These are phyloP conservation scores for Argyresthia goedartella DNA, from an alignment of 2,888 invertebrate species.

Conservation along the genomic window DNA sequence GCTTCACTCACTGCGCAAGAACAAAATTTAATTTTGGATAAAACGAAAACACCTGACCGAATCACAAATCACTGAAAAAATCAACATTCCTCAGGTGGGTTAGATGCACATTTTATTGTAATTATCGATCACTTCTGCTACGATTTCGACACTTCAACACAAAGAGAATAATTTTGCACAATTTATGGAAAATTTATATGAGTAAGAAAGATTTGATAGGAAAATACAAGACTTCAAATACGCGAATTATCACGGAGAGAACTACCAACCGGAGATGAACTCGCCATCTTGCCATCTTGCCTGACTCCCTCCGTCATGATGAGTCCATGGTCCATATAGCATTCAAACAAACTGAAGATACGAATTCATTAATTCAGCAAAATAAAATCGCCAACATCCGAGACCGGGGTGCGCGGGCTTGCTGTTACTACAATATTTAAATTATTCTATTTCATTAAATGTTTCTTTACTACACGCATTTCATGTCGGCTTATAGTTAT, in stretches of 20 bases:
- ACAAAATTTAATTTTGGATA: conserved; percentile 63
- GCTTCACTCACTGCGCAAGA: conserved; percentile 69
- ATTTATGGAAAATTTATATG: conserved; percentile 39
- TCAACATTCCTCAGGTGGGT: conserved; percentile 77
- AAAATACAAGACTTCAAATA: conserved; percentile 41
- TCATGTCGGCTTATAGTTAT: too few species aligned
- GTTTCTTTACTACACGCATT: too few species aligned
- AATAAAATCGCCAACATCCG: too few species aligned
- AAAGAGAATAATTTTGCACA: conserved; percentile 28
- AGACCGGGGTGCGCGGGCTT: too few species aligned
- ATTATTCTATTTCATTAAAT: too few species aligned
- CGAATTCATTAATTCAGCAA: too few species aligned
- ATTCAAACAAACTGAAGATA: background rate
- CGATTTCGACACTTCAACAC: conserved; percentile 36
- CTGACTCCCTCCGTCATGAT: conserved; percentile 30
- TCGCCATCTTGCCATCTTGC: conserved; percentile 72
- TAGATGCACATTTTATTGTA: conserved; percentile 21
- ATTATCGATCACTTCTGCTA: conserved; percentile 13
- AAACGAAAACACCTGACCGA: conserved; percentile 72
- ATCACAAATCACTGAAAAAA: conserved; percentile 74
- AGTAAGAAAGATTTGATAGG: conserved; percentile 32
- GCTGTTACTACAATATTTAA: too few species aligned
- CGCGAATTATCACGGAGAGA: conserved; percentile 53
- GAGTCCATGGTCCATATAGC: background rate
- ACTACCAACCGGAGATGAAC: conserved; percentile 65